Base-by-base conservation (phyloP, 2,888 invertebrate species). In the Ophion slaviceki region DNA sequence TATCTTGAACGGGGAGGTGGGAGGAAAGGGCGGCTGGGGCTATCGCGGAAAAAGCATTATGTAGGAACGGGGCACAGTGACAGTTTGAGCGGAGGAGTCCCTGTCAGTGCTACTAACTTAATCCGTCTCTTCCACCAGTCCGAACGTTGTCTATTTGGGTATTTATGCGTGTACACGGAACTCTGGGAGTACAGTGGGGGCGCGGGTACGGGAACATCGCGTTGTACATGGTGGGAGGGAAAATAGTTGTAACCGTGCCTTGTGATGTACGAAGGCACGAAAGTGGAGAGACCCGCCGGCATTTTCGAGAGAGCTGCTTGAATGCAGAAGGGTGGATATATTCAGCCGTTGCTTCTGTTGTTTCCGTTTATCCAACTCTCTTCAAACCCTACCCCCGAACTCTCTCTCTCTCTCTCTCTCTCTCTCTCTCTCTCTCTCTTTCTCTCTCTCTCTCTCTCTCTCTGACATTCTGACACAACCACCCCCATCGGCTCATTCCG, bases 71-170 rank as follows among this genome's bases (percentile, higher is more conserved):
- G 57, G 28, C 8, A 57, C 28, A 61, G 64, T 79, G 74, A 75
- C 83, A 74, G 70, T 64, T 70, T 66, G 66, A 36, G 64, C 66
- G 78, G 17, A 11, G 17, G 78, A 75, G 74, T 82, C 75, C 28
- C 77, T 81, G 84, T 84, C 82, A 71, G 74, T 32, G 57, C 11
- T 28, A 47, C 71, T 67, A 79, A 80, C 79, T 82, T 80, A 80
- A 85, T 79, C 75, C 76, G 71, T 85, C 71, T 79, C 79, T 71
- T 47, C 20, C 47, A 45, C 14, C 53, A 40, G 74, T 71, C 59
- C 72, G 28, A 78, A 74, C 59, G 79, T 82, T 79, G 64, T 66
- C 28, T 5, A 47, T 53, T 17, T 53, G 53, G n/a, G n/a, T 79
- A 47, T 36, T 11, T 40, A 14, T 79, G 61, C 20, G 45, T 45